Evolutionary conservation across 2,888 invertebrate genomes (phyloP).

Genomic region (Drosophila mercatorum): DNA sequence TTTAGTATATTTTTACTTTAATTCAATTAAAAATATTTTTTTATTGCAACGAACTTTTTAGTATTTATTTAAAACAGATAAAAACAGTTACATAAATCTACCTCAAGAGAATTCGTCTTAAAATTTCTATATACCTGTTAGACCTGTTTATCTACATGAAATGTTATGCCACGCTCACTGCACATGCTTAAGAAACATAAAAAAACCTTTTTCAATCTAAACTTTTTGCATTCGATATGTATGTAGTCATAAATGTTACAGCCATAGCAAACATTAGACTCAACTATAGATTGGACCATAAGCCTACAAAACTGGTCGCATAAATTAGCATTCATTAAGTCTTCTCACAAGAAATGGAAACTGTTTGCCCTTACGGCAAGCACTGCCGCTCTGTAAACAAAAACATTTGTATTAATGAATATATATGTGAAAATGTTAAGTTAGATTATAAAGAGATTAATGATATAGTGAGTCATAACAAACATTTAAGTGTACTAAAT

Average conservation of each 20-base stretch:
- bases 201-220: neutral
- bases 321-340: conserved; percentile 19
- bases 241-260: neutral
- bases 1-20: too few species aligned
- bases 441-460: too few species aligned
- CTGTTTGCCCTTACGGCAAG: neutral
- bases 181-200: neutral
- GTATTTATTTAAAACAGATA: too few species aligned
- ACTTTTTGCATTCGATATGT: neutral
- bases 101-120: too few species aligned
- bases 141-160: neutral
- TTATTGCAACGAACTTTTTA: too few species aligned
- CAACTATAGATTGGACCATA: neutral
- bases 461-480: too few species aligned
- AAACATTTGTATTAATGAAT: neutral
- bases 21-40: too few species aligned
- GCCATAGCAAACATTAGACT: neutral
- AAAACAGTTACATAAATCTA: too few species aligned
- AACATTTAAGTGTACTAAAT: too few species aligned
- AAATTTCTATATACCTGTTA: neutral
- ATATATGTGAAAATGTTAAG: too few species aligned
- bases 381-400: neutral
- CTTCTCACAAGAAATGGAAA: neutral
- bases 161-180: neutral
- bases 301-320: conserved; percentile 19